A percentile compares a stretch with the other conserved stretches of the same genome.
phyloP scores from a whole-genome alignment of 2,113 vertebrate genomes.

The Chiloscyllium plagiosum region DNA sequence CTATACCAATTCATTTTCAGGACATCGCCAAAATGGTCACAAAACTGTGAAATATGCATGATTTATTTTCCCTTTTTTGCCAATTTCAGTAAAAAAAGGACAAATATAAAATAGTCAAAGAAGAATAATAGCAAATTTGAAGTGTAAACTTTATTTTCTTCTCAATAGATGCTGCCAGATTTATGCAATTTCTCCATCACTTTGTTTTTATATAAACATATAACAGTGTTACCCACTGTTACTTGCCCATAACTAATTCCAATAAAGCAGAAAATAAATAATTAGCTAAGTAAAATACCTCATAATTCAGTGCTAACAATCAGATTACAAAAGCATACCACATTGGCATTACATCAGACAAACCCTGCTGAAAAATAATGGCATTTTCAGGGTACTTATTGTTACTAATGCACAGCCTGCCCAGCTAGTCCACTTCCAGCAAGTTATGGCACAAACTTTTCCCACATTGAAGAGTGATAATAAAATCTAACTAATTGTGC shows the following conservation, averaged over 20 bases:
- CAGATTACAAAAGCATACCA: background rate
- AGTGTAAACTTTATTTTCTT: no score
- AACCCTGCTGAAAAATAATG: background rate
- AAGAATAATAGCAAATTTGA: no score
- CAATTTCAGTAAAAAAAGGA: background rate
- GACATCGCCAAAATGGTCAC: background rate
- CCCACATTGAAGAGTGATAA: background rate
- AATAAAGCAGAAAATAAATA: no score
- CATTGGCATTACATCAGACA: background rate
- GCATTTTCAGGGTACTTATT: background rate
- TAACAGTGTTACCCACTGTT: background rate
- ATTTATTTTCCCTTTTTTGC: background rate
- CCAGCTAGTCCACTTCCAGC: background rate
- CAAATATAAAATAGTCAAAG: background rate
- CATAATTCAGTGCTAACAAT: background rate
- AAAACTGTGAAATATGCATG: background rate
- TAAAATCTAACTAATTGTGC: background rate
- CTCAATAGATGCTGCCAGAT: no score
- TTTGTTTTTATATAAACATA: no score
- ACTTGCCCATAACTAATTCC: no score
- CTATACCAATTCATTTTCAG: background rate
- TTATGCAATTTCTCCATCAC: no score
- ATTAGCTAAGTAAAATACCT: background rate
- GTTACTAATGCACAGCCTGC: background rate
- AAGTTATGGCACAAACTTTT: background rate